Percentiles rank a stretch among this genome's conserved stretches.
phyloP scores from a whole-genome alignment of 2,797 vertebrate species.

The Apodemus agrarius region DNA sequence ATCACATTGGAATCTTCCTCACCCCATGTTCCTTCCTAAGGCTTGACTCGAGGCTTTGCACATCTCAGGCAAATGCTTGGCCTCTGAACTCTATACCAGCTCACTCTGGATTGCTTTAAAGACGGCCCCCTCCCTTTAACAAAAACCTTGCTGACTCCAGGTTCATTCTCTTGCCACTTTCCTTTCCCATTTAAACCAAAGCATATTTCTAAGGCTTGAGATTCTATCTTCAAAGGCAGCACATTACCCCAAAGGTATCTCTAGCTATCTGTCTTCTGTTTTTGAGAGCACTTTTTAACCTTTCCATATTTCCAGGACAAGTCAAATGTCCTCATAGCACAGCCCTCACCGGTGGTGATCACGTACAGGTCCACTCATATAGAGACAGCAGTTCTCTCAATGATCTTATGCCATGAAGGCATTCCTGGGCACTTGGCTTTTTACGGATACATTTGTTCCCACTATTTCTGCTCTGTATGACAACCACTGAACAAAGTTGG shows the following conservation, averaged over 20 bases:
- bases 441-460: background rate
- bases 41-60: background rate
- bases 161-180: background rate
- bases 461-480: constrained; percentile 13
- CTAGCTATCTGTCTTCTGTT: background rate
- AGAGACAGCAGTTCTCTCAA: background rate
- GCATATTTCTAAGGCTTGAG: constrained; percentile 23
- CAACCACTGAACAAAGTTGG: background rate
- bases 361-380: background rate
- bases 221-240: background rate
- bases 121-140: background rate
- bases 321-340: background rate
- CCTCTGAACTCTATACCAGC: background rate
- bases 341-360: background rate
- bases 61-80: background rate
- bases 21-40: background rate
- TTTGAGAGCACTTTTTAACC: background rate
- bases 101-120: background rate
- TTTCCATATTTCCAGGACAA: background rate
- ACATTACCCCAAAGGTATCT: background rate
- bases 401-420: background rate
- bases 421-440: background rate
- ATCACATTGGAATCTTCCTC: background rate
- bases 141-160: background rate
- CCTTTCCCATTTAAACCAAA: background rate